A percentile compares a stretch with the other conserved stretches of the same genome.
phyloP scores from a whole-genome alignment of 2,797 vertebrate genomes.

The Salmo trutta region DNA sequence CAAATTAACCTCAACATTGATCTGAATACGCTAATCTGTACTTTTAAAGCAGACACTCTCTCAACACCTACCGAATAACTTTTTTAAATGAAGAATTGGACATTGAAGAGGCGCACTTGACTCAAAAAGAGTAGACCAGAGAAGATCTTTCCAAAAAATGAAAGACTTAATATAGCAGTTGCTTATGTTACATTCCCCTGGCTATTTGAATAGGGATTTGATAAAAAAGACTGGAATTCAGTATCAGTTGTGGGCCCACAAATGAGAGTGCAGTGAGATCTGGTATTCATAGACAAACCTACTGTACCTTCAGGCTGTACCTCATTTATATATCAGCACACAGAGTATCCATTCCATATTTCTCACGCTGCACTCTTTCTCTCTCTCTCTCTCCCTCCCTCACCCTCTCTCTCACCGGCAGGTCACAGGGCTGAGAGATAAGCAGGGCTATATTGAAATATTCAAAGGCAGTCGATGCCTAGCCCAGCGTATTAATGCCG shows the following conservation, averaged over 20 bases:
- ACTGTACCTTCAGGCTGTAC: constrained; percentile 63
- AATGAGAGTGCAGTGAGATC: constrained; percentile 58
- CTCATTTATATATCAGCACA: constrained; percentile 75
- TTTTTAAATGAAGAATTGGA: background rate
- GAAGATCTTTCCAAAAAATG: background rate
- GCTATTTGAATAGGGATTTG: constrained; percentile 33
- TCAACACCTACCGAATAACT: background rate
- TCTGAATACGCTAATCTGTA: background rate
- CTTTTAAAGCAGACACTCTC: background rate
- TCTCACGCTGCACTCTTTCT: constrained; percentile 63
- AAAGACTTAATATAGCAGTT: background rate
- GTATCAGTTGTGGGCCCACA: constrained; percentile 24
- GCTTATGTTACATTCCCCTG: constrained; percentile 13
- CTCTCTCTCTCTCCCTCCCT: constrained; percentile 28
- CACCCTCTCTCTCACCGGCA: constrained; percentile 67
- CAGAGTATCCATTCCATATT: constrained; percentile 72
- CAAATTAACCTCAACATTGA: background rate
- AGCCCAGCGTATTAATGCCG: constrained; percentile 60
- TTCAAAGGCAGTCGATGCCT: constrained; percentile 73
- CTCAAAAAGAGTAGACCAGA: background rate
- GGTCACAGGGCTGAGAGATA: constrained; percentile 75
- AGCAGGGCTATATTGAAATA: constrained; percentile 79
- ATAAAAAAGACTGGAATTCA: constrained; percentile 36
- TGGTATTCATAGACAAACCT: constrained; percentile 70
- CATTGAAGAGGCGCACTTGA: background rate